Evolutionary conservation across 2,888 invertebrate species (phyloP).

Genomic region (Limnephilus auricula): DNA sequence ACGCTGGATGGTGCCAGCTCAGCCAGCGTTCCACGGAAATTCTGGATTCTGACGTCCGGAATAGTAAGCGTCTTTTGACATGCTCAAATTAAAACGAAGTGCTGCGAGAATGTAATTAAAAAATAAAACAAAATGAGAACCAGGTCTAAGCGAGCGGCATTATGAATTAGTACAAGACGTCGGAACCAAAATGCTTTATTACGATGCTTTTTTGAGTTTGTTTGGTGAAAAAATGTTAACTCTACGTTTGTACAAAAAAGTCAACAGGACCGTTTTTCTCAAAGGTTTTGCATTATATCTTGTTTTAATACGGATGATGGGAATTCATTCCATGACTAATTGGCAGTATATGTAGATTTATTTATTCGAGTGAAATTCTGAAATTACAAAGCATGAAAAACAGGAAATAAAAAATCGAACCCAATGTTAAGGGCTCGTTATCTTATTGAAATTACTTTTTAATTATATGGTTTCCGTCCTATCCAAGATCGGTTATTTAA

Average conservation of each 20-base stretch:
- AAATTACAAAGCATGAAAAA: neutral
- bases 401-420: neutral
- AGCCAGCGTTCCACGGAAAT: constrained; percentile 16
- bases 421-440: neutral
- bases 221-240: neutral
- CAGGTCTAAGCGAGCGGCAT: constrained; percentile 46
- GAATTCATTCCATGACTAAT: neutral
- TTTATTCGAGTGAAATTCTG: neutral
- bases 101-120: constrained; percentile 59
- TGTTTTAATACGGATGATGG: neutral
- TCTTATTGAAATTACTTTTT: too few relatives aligned
- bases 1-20: neutral
- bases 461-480: too few relatives aligned
- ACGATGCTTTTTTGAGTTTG: neutral
- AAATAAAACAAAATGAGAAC: constrained; percentile 47
- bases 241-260: neutral
- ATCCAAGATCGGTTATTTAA: too few relatives aligned
- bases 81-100: constrained; percentile 60
- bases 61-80: constrained; percentile 55
- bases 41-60: constrained; percentile 33
- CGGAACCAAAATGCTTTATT: neutral
- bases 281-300: neutral
- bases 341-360: neutral
- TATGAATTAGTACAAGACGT: constrained; percentile 51
- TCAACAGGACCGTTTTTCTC: neutral